Conservation (phyloP, 2,113 vertebrate species). For the Orientallactaga bullata region DNA sequence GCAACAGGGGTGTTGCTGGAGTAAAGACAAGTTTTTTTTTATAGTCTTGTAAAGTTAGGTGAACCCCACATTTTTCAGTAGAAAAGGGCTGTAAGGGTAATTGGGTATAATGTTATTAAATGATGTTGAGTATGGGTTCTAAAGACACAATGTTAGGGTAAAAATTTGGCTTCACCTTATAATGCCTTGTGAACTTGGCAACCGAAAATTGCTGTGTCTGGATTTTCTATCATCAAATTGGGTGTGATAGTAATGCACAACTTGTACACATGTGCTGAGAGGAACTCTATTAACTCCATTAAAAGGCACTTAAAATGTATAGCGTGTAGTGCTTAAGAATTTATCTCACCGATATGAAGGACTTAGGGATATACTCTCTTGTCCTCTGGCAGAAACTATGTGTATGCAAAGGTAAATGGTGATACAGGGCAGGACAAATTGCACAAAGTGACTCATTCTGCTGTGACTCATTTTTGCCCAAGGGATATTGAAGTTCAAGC, state of each 20-base stretch:
- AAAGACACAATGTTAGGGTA: not conserved
- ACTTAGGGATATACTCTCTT: not conserved
- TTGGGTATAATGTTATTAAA: not conserved
- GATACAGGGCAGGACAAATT: not conserved
- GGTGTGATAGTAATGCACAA: not conserved
- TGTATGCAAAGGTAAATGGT: not conserved
- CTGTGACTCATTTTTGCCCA: not conserved
- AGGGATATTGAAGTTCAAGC: not conserved
- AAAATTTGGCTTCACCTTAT: not conserved
- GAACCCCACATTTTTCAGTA: not conserved
- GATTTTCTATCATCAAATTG: not conserved
- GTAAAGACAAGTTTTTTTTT: not conserved
- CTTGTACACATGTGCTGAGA: not conserved
- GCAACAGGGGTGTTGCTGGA: accelerated
- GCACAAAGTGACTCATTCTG: not conserved
- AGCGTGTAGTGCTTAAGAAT: not conserved
- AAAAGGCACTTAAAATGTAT: not conserved
- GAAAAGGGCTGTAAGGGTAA: not conserved
- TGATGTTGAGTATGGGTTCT: not conserved
- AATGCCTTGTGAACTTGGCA: not conserved
- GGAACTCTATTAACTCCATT: not conserved
- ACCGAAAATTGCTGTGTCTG: not conserved
- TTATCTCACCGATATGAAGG: not conserved
- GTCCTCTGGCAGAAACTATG: not conserved
- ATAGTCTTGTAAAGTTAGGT: not conserved